Conservation (phyloP, 2,113 vertebrate genomes). For the Channa argus region DNA sequence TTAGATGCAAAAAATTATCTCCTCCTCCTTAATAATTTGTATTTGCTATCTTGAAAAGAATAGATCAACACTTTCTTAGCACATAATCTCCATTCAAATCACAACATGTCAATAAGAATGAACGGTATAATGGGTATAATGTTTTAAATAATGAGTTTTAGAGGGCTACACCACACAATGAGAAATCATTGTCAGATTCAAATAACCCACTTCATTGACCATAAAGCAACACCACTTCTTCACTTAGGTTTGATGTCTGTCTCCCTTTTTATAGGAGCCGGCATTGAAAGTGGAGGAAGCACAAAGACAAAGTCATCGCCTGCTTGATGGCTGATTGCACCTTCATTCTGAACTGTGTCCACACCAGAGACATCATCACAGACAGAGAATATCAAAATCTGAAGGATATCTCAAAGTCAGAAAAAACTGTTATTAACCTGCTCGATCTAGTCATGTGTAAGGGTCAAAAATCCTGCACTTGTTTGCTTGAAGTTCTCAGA, state of each 20-base stretch:
- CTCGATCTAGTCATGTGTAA: not conserved
- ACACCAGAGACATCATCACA: not conserved
- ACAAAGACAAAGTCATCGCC: conserved; percentile 8
- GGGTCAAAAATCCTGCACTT: not conserved
- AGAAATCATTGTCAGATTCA: no score
- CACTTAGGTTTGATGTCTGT: not conserved
- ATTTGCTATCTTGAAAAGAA: no score
- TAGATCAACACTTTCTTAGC: no score
- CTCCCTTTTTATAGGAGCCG: conserved; percentile 5
- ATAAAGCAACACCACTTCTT: no score
- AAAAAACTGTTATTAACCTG: not conserved
- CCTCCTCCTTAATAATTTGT: no score
- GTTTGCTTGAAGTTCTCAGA: conserved; percentile 35
- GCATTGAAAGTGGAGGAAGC: not conserved
- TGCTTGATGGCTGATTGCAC: not conserved
- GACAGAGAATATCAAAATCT: not conserved
- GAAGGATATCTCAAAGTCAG: not conserved
- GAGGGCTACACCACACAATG: no score
- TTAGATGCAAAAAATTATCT: no score
- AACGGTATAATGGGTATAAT: no score
- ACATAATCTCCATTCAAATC: no score
- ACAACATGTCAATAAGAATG: no score
- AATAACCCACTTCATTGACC: no score
- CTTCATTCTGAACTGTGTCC: conserved; percentile 16
- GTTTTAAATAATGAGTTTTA: no score